These are phyloP conservation scores for Oedothorax gibbosus DNA, from an alignment of 1,140 invertebrate species.

Conservation along the genomic window DNA sequence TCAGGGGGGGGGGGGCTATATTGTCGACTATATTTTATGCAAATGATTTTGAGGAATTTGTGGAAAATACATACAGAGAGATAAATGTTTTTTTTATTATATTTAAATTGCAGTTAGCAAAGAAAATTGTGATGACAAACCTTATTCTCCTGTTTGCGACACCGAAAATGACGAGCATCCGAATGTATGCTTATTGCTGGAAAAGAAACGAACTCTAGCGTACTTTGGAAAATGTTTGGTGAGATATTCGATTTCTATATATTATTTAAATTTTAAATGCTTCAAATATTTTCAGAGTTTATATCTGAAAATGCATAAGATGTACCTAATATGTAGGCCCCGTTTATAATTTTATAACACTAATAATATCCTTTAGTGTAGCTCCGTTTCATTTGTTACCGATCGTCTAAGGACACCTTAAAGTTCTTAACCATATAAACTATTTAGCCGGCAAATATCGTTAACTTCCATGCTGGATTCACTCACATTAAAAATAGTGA, in stretches of 20 bases:
- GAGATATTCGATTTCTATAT: slow-evolving; percentile 26
- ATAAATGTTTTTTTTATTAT: not conserved
- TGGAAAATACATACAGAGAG: too few species aligned
- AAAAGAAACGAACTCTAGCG: slow-evolving; percentile 75
- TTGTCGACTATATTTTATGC: not conserved
- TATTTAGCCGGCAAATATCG: too few species aligned
- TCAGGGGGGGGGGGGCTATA: not conserved
- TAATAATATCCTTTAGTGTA: too few species aligned
- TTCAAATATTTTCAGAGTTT: not conserved
- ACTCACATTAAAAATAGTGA: too few species aligned
- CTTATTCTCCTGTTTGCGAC: slow-evolving; percentile 76
- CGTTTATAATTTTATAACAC: too few species aligned
- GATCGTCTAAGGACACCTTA: too few species aligned
- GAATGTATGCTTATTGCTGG: slow-evolving; percentile 80
- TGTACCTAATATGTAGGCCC: too few species aligned
- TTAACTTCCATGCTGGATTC: too few species aligned
- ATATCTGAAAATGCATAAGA: not conserved
- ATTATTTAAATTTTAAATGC: slow-evolving; percentile 7
- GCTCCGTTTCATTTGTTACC: too few species aligned
- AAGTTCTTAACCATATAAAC: too few species aligned
- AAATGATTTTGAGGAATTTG: not conserved
- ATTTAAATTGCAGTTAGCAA: slow-evolving; percentile 15
- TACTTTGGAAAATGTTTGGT: slow-evolving; percentile 82
- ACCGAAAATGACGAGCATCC: slow-evolving; percentile 73
- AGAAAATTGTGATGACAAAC: slow-evolving; percentile 63